Evolutionary conservation across 2,888 invertebrate genomes (phyloP).

Genomic region (Ophioninae sp.): DNA sequence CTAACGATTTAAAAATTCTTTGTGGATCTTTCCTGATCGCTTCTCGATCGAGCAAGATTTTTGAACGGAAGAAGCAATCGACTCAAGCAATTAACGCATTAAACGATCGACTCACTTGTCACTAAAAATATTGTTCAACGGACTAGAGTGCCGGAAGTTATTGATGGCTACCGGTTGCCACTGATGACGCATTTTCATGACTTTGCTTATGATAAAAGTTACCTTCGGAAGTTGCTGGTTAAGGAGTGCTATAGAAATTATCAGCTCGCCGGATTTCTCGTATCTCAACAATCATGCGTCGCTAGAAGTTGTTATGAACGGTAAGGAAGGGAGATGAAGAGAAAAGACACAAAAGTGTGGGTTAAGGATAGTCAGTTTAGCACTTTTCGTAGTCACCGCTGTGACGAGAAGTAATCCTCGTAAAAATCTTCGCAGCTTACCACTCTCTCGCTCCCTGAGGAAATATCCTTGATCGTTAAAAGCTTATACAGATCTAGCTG

Average conservation of each 20-base stretch:
- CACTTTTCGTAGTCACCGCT: conserved; percentile 43
- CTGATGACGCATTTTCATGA: no score
- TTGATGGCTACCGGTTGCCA: no score
- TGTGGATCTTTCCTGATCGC: not conserved
- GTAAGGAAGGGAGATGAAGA: not conserved
- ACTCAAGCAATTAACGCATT: conserved; percentile 6
- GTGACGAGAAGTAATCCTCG: conserved; percentile 49
- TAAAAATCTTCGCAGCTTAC: conserved; percentile 28
- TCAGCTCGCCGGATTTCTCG: not conserved
- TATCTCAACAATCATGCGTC: not conserved
- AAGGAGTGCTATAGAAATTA: not conserved
- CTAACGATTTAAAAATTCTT: no score
- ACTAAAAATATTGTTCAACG: not conserved
- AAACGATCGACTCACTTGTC: no score
- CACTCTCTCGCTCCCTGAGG: not conserved
- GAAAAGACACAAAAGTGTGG: conserved; percentile 35
- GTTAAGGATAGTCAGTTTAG: conserved; percentile 51
- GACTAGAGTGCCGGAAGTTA: not conserved
- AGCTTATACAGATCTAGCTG: conserved; percentile 19
- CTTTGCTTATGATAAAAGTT: no score
- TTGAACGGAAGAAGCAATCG: conserved; percentile 22
- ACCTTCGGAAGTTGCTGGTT: no score
- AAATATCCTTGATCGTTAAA: conserved; percentile 34
- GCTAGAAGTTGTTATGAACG: conserved; percentile 3
- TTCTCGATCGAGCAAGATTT: not conserved